phyloP scores from a whole-genome alignment of 2,797 vertebrate species.

The Melanotaenia maccullochi region DNA sequence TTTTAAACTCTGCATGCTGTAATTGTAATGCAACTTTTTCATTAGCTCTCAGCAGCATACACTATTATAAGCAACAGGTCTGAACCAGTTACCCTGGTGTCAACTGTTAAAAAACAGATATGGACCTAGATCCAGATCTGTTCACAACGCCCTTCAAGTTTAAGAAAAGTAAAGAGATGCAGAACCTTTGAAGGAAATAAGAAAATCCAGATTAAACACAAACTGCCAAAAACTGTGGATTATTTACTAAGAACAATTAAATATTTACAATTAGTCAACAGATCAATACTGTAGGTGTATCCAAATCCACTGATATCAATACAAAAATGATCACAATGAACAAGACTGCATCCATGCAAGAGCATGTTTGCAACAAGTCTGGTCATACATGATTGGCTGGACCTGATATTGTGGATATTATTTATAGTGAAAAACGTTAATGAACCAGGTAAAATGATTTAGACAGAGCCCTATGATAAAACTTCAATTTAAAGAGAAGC shows the following conservation, averaged over 20 bases:
- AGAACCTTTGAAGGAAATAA: not conserved
- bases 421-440: not conserved
- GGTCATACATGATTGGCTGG: not conserved
- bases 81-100: constrained; percentile 22
- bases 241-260: not conserved
- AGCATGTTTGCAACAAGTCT: too few relatives aligned
- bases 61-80: constrained; percentile 39
- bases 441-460: not conserved
- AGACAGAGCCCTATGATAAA: not conserved
- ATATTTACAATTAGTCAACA: not conserved
- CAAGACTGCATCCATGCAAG: not conserved
- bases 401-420: not conserved
- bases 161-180: constrained; percentile 8
- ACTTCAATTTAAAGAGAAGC: not conserved
- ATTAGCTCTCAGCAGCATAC: constrained; percentile 31
- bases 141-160: constrained; percentile 16
- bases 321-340: not conserved
- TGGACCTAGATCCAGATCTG: constrained; percentile 29
- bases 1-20: constrained; percentile 28
- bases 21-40: constrained; percentile 31
- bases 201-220: not conserved
- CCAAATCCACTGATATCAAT: not conserved
- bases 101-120: constrained; percentile 33
- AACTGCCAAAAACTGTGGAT: not conserved
- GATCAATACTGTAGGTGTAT: not conserved